Conservation (phyloP, 2,113 vertebrate species). For the Dryoscopus gambensis region DNA sequence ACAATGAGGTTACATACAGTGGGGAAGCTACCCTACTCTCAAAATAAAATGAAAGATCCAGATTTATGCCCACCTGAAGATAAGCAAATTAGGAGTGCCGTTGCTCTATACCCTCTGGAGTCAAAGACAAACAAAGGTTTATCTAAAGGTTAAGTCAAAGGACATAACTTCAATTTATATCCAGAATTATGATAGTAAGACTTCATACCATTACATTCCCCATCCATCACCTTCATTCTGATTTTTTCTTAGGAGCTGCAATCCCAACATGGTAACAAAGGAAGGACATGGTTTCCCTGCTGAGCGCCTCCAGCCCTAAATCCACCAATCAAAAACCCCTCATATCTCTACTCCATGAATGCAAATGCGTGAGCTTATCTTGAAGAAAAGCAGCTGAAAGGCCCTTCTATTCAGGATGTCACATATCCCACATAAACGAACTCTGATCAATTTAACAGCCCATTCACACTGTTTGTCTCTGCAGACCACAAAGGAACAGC, state of each 20-base stretch:
- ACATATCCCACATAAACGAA: not conserved
- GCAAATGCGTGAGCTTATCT: not conserved
- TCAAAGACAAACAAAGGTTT: not conserved
- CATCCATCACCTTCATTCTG: not conserved
- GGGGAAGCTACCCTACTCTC: not conserved
- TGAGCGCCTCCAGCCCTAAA: not conserved
- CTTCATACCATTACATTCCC: not conserved
- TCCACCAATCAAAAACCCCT: not conserved
- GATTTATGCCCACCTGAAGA: not conserved
- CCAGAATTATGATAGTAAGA: not conserved
- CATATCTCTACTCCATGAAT: not conserved
- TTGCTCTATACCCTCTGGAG: not conserved
- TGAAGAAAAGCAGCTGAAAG: not conserved
- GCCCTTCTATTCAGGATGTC: not conserved
- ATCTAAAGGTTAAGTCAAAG: not conserved
- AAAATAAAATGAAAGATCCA: not conserved
- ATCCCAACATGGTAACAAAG: not conserved
- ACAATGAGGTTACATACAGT: not conserved
- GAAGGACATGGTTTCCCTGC: not conserved
- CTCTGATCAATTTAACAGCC: not conserved
- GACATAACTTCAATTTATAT: not conserved
- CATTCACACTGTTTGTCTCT: slow-evolving; percentile 10
- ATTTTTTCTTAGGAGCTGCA: not conserved
- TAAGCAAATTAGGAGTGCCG: not conserved
- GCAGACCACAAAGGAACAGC: slow-evolving; percentile 15